A percentile compares a stretch with the other conserved stretches of the same genome.
Evolutionary conservation across 2,113 vertebrate species (phyloP).

Genomic region (Nibea coibor): DNA sequence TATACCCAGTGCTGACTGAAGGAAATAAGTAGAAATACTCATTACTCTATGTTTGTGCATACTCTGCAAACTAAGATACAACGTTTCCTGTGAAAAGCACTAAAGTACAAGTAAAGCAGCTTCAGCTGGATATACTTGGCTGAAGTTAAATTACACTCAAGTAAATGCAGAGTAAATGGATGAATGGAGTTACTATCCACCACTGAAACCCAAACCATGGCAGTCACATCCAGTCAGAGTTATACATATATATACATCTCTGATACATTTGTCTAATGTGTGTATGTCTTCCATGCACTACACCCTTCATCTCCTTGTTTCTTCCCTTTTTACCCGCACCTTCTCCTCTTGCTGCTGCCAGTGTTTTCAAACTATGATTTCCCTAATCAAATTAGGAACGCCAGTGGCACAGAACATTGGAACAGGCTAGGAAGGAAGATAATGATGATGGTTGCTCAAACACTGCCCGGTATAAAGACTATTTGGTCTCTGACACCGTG

Average conservation of each 20-base stretch:
- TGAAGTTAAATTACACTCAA: too few species aligned
- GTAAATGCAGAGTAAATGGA: too few species aligned
- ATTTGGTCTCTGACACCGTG: neutral
- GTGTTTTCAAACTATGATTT: neutral
- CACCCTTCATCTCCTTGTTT: neutral
- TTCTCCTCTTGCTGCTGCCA: neutral
- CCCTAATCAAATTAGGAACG: neutral
- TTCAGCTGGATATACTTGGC: too few species aligned
- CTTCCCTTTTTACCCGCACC: neutral
- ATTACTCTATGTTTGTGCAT: too few species aligned
- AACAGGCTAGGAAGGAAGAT: neutral
- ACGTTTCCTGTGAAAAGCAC: too few species aligned
- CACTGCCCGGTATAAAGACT: neutral
- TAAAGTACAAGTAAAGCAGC: too few species aligned
- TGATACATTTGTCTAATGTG: neutral
- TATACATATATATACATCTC: neutral
- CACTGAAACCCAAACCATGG: too few species aligned
- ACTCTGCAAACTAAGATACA: too few species aligned
- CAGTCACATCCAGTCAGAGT: neutral
- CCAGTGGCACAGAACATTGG: neutral
- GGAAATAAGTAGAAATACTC: too few species aligned
- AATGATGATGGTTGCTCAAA: neutral
- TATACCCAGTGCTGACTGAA: too few species aligned
- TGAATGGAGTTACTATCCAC: too few species aligned
- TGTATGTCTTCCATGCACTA: neutral